Base-by-base conservation (phyloP, 1,140 invertebrate species). In the Pogonomyrmex californicus region DNA sequence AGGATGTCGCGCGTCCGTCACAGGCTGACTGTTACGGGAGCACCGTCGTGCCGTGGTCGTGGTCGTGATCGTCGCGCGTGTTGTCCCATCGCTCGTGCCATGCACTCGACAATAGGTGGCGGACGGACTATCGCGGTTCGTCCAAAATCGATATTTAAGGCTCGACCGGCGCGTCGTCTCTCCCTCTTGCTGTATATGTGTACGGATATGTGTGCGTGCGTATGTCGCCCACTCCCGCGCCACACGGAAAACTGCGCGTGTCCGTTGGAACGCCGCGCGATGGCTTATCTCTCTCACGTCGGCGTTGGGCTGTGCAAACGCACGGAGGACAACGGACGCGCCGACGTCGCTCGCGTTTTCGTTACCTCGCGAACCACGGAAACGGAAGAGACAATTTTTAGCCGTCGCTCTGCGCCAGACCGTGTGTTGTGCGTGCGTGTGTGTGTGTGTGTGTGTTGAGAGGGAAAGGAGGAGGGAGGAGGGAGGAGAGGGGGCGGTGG, bases 101-200 rank as follows among this genome's bases (percentile, higher is more conserved):
- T 33, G 33, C 30, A 47, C 79, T 47, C 41, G 68, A 30, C 14
- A 73, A 23, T 83, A 73, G 68, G 54, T 73, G 79, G 54, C 68
- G 68, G 70, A 23, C 68, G 68, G 70, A 82, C 82, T 90, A 88
- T 88, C 73, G 89, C 54, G 66, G 85, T 77, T 89, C 88, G 88
- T 91, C 87, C 88, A 92, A 93, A 93, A 94, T 93, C 93, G 93
- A 94, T 93, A 94, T 91, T 93, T 91, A 93, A 91, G 90, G 90
- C 92, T 92, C 91, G 89, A 89, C 91, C 91, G 87, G 86, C 91
- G 87, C 91, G 91, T 88, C 86, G 89, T 91, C 88, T 73, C 83
- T 83, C 89, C 79, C 85, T 86, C 87, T 14, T 14, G 60, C 9
- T 7, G 12, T 1, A 0, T 7, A 17, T 4, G 3, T n/a, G 6